Evolutionary conservation across 1,140 invertebrate genomes (phyloP).

Genomic region (Eulimnadia texana): DNA sequence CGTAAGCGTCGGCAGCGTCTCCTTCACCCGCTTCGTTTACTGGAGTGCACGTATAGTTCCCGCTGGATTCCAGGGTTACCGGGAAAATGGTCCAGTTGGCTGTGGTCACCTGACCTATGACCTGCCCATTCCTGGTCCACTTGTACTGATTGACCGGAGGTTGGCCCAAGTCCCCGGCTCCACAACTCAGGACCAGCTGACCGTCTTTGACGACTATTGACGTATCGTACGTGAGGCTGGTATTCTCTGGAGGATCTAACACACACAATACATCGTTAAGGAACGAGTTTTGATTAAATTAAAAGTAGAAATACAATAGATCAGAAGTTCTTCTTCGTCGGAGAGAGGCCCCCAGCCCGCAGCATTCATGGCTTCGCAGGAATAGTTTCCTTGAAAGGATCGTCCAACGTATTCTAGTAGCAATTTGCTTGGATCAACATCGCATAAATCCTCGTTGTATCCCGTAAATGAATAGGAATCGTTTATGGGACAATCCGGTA

Average conservation of each 20-base stretch:
- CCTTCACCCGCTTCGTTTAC: constrained; percentile 67
- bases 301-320: constrained; percentile 49
- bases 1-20: constrained; percentile 46
- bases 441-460: constrained; percentile 41
- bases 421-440: constrained; percentile 68
- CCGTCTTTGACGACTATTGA: constrained; percentile 60
- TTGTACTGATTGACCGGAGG: constrained; percentile 55
- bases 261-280: constrained; percentile 10
- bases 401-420: constrained; percentile 65
- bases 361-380: constrained; percentile 68
- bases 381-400: constrained; percentile 77
- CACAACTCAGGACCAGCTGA: constrained; percentile 58
- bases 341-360: constrained; percentile 71
- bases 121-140: constrained; percentile 59
- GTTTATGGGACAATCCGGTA: constrained; percentile 50
- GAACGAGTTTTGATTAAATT: background rate
- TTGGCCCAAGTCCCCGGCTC: constrained; percentile 60
- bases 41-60: constrained; percentile 74
- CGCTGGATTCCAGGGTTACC: constrained; percentile 60
- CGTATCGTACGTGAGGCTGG: constrained; percentile 52
- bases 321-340: constrained; percentile 50
- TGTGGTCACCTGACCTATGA: constrained; percentile 52
- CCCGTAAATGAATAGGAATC: constrained; percentile 12
- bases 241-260: constrained; percentile 56
- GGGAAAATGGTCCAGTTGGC: constrained; percentile 60